These are phyloP conservation scores for Megaceryle maxima DNA, from an alignment of 2,113 vertebrate species.

Conservation along the genomic window DNA sequence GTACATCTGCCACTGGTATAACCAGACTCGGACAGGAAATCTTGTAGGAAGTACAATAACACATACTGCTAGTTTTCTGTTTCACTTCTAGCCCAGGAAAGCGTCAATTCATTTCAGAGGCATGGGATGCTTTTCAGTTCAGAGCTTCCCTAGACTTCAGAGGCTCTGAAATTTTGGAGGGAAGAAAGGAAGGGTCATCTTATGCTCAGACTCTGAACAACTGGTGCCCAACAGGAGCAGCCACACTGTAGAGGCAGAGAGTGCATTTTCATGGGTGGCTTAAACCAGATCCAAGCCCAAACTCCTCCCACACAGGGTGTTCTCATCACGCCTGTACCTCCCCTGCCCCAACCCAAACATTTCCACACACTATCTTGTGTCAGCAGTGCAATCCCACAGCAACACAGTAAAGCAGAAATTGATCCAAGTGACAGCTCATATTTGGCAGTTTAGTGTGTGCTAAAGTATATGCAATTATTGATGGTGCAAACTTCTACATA, in stretches of 20 bases:
- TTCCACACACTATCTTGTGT: neutral
- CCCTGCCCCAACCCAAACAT: neutral
- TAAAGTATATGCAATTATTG: neutral
- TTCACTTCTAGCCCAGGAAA: neutral
- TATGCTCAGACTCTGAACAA: neutral
- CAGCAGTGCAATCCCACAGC: neutral
- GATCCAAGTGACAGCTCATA: neutral
- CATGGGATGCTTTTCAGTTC: neutral
- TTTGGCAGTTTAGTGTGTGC: neutral
- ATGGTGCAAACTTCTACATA: neutral
- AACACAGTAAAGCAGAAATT: neutral
- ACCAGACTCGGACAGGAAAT: neutral
- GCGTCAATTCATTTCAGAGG: neutral
- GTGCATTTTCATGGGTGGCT: neutral
- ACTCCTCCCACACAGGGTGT: accelerated
- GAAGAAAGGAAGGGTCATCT: neutral
- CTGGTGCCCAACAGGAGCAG: neutral
- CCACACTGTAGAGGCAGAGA: neutral
- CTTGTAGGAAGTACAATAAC: neutral
- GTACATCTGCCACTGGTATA: neutral
- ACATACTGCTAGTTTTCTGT: neutral
- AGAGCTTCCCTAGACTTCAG: neutral
- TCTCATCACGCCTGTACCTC: neutral
- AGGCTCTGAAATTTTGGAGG: neutral
- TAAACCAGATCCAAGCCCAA: neutral